phyloP scores from a whole-genome alignment of 30 jellyfish, hydroid and myxozoan genomes.

The Pelagia noctiluca region DNA sequence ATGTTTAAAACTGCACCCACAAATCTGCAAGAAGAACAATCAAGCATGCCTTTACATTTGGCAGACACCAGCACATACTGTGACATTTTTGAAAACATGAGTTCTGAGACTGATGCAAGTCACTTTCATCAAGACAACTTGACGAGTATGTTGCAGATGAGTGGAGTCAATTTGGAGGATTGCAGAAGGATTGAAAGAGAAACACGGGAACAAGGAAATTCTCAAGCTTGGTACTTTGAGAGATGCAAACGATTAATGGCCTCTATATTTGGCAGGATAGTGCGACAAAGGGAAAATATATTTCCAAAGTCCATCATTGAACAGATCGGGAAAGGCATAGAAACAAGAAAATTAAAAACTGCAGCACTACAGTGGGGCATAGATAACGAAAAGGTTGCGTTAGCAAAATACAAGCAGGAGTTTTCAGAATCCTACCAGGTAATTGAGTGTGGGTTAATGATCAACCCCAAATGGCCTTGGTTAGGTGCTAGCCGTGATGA shows the following conservation, averaged over 20 bases:
- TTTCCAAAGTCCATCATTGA: neutral
- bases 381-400: conserved; percentile 46
- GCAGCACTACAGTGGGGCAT: neutral
- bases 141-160: neutral
- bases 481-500: conserved; percentile 50
- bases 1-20: neutral
- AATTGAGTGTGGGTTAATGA: neutral
- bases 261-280: neutral
- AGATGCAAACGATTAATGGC: neutral
- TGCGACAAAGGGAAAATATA: neutral
- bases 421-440: conserved; percentile 1
- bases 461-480: conserved; percentile 21
- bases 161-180: neutral
- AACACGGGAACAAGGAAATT: neutral
- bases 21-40: neutral
- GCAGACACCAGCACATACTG: neutral
- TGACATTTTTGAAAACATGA: neutral
- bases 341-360: neutral
- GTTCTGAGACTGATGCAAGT: neutral
- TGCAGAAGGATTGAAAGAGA: neutral
- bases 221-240: neutral
- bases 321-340: neutral
- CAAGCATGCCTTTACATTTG: neutral
- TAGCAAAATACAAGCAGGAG: conserved; percentile 3
- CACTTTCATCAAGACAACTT: neutral